phyloP scores from a whole-genome alignment of 2,113 vertebrate species.

The Cyanoramphus novaezelandiae region DNA sequence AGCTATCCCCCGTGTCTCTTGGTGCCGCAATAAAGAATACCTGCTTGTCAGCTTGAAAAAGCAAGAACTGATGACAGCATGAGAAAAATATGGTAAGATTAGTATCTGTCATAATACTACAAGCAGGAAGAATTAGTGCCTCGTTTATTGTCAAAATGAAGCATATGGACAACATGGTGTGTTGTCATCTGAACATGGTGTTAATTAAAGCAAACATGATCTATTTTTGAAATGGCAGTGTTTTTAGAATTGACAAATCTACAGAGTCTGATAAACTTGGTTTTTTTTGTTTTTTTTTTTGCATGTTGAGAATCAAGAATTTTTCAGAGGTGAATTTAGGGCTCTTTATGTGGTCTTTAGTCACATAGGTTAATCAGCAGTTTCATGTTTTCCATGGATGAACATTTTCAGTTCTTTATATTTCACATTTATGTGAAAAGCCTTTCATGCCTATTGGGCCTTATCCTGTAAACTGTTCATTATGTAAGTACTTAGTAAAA shows the following conservation, averaged over 20 bases:
- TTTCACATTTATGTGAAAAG: background rate
- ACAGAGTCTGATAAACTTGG: background rate
- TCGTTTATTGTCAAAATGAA: slow-evolving; percentile 13
- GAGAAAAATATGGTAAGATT: background rate
- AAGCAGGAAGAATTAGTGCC: background rate
- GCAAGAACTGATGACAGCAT: background rate
- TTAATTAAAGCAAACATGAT: slow-evolving; percentile 37
- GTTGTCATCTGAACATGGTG: background rate
- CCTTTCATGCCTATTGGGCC: background rate
- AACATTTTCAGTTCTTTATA: background rate
- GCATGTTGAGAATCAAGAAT: background rate
- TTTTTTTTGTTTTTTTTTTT: background rate
- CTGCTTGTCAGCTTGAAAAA: background rate
- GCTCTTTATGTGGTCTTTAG: background rate
- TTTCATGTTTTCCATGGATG: background rate
- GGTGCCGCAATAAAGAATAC: too few species aligned
- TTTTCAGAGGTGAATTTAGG: background rate
- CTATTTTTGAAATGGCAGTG: background rate
- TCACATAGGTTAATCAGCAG: background rate
- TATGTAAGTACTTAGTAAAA: background rate
- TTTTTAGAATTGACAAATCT: background rate
- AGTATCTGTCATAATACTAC: background rate
- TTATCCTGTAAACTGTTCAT: background rate
- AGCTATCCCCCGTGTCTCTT: too few species aligned
- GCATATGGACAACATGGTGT: background rate